Conservation (phyloP, 1,140 invertebrate genomes). For the Meloidogyne exigua region DNA sequence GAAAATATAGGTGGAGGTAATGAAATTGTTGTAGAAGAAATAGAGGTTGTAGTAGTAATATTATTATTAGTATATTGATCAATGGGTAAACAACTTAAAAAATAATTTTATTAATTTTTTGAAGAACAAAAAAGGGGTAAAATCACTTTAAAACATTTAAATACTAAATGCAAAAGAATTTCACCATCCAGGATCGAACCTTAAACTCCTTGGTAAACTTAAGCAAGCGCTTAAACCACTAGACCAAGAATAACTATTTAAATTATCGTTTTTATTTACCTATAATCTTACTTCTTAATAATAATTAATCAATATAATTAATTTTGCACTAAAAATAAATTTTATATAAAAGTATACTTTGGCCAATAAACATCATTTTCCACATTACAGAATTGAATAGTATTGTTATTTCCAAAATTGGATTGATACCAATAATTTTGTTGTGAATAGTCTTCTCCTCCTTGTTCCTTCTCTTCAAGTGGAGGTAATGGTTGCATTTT, state of each 20-base stretch:
- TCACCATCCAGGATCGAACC: too few species aligned
- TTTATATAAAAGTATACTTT: background rate
- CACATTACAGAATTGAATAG: background rate
- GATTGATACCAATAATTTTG: background rate
- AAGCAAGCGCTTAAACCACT: too few species aligned
- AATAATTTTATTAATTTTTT: background rate
- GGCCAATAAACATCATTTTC: conserved; percentile 4
- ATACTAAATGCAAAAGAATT: too few species aligned
- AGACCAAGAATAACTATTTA: too few species aligned
- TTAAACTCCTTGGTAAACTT: too few species aligned
- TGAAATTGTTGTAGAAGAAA: background rate
- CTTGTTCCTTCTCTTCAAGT: background rate
- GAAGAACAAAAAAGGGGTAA: background rate
- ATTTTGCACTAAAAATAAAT: background rate
- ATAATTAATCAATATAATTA: too few species aligned
- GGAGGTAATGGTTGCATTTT: background rate
- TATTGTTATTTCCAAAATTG: background rate
- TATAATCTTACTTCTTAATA: too few species aligned
- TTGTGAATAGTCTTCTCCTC: background rate
- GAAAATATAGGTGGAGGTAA: background rate
- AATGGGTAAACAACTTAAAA: background rate
- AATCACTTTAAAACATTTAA: background rate
- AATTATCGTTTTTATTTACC: too few species aligned
- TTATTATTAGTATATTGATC: background rate
- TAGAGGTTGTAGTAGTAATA: background rate